These are phyloP conservation scores for Spisula subtruncata DNA, from an alignment of 2,888 invertebrate species.

Conservation along the genomic window DNA sequence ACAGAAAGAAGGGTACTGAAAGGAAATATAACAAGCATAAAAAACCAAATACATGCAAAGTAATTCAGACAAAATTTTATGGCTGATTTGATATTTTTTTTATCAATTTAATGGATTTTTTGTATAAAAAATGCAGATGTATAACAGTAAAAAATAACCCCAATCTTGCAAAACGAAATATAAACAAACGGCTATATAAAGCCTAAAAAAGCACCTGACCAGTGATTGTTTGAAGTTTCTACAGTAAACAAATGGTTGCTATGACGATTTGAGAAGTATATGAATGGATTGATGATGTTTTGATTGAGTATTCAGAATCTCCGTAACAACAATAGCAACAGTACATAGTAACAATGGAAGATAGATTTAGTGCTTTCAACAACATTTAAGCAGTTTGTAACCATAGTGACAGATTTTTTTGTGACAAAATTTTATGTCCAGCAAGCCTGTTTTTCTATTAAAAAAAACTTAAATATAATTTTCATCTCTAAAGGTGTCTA, in stretches of 20 bases:
- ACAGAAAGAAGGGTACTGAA: conserved; percentile 26
- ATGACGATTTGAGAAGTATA: conserved; percentile 32
- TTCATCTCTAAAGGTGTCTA: neutral
- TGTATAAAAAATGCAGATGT: conserved; percentile 64
- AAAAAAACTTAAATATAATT: conserved; percentile 8
- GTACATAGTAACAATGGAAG: conserved; percentile 38
- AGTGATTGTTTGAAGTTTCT: conserved; percentile 63
- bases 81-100: conserved; percentile 33
- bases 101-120: conserved; percentile 46
- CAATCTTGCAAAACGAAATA: conserved; percentile 68
- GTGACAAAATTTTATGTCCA: neutral
- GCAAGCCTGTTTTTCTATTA: neutral
- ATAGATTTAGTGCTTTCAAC: conserved; percentile 22
- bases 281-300: conserved; percentile 52
- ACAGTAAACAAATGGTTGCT: conserved; percentile 48
- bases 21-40: conserved; percentile 45
- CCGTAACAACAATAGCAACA: conserved; percentile 31
- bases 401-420: conserved; percentile 19
- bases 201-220: conserved; percentile 70
- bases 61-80: conserved; percentile 33
- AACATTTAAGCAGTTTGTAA: conserved; percentile 27
- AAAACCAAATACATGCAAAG: conserved; percentile 32
- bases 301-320: conserved; percentile 62
- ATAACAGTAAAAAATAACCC: conserved; percentile 69
- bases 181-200: conserved; percentile 68